A percentile compares a stretch with the other conserved stretches of the same genome.
Evolutionary conservation across 2,888 invertebrate species (phyloP).

Genomic region (Maniola hyperantus): DNA sequence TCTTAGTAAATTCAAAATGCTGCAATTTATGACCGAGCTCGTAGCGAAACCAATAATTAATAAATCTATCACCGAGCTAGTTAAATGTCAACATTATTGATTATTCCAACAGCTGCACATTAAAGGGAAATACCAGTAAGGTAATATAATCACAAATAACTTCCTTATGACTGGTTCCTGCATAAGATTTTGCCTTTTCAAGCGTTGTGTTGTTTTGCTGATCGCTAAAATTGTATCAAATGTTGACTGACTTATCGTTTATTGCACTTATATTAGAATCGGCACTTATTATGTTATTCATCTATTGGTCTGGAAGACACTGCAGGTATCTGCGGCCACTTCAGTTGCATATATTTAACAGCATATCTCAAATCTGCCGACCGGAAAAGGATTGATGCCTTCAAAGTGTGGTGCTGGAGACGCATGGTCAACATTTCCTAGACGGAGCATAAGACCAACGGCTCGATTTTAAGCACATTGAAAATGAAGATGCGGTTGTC

Average conservation of each 20-base stretch:
- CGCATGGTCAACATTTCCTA: too few species aligned
- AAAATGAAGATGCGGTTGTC: too few species aligned
- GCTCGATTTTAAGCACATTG: too few species aligned
- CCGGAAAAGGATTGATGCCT: too few species aligned
- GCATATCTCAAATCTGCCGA: too few species aligned
- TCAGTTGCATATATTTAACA: too few species aligned
- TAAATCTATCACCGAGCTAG: too few species aligned
- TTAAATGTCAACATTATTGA: background rate
- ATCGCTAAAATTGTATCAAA: background rate
- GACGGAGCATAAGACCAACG: too few species aligned
- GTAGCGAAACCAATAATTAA: too few species aligned
- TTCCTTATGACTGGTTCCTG: constrained; percentile 4
- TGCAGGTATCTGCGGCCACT: background rate
- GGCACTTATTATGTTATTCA: background rate
- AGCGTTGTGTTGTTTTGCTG: background rate
- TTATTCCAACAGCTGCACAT: background rate
- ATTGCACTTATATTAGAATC: background rate
- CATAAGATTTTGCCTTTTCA: background rate
- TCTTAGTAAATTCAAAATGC: background rate
- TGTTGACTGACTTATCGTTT: background rate
- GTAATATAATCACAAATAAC: constrained; percentile 6
- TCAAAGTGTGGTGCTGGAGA: too few species aligned
- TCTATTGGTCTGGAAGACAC: too few species aligned
- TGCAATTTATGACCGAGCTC: too few species aligned
- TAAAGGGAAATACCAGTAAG: constrained; percentile 21